Percentiles rank a stretch among this genome's conserved stretches.
Conservation (phyloP, 2,888 invertebrate genomes). For the Megaustenia siamemsis region DNA sequence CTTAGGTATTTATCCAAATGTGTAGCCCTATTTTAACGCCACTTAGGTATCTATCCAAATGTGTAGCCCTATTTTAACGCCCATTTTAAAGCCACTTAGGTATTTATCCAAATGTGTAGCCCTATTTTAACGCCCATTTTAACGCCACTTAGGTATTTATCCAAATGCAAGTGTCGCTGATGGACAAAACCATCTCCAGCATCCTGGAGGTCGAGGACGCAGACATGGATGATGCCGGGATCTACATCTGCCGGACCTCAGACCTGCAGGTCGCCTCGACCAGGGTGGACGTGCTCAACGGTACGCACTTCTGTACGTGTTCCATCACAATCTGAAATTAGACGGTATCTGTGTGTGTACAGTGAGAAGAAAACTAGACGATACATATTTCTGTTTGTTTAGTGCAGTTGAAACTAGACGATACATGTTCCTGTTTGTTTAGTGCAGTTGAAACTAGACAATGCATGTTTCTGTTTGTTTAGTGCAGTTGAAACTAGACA, state of each 20-base stretch:
- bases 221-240: slow-evolving; percentile 66
- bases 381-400: not conserved
- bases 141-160: slow-evolving; percentile 44
- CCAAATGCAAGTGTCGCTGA: slow-evolving; percentile 64
- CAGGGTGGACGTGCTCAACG: slow-evolving; percentile 69
- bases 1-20: no score
- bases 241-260: slow-evolving; percentile 67
- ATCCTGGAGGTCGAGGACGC: slow-evolving; percentile 62
- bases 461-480: no score
- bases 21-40: no score
- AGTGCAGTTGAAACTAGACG: no score
- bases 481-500: no score
- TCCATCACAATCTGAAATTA: slow-evolving; percentile 7
- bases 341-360: not conserved
- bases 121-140: not conserved
- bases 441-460: no score
- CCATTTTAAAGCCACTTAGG: no score
- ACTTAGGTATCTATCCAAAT: no score
- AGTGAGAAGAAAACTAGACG: not conserved
- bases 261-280: slow-evolving; percentile 65
- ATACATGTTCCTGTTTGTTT: no score
- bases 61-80: no score
- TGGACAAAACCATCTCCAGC: slow-evolving; percentile 65
- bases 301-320: slow-evolving; percentile 63
- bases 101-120: no score